A percentile compares a stretch with the other conserved stretches of the same genome.
phyloP scores from a whole-genome alignment of 1,140 invertebrate genomes.

The Drosophila aff. region DNA sequence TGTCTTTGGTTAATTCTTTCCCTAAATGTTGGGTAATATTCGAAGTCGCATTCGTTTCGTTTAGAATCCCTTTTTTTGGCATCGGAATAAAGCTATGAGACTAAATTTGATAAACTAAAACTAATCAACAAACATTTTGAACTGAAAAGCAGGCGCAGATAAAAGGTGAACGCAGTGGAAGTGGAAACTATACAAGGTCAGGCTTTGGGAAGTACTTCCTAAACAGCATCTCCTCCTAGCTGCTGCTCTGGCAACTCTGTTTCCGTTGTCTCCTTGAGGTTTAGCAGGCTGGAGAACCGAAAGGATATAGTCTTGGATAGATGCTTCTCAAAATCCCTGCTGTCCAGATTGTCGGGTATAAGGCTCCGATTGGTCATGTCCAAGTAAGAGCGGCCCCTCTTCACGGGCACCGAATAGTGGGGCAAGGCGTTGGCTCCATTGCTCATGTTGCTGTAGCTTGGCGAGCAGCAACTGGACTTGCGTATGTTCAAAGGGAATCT shows the following conservation, averaged over 20 bases:
- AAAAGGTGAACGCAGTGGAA: not conserved
- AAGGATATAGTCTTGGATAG: conserved; percentile 83
- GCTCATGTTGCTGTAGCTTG: conserved; percentile 75
- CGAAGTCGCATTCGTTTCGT: conserved; percentile 44
- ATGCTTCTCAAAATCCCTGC: conserved; percentile 81
- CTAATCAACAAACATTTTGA: conserved; percentile 82
- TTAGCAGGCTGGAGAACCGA: conserved; percentile 81
- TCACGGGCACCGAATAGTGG: conserved; percentile 78
- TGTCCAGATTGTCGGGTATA: conserved; percentile 80
- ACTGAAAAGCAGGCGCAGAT: conserved; percentile 66
- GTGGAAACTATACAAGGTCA: conserved; percentile 20
- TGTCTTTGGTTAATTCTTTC: conserved; percentile 24
- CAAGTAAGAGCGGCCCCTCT: conserved; percentile 76
- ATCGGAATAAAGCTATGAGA: conserved; percentile 60
- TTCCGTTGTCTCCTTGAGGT: conserved; percentile 74
- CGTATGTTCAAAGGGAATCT: conserved; percentile 79
- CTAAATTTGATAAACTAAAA: conserved; percentile 62
- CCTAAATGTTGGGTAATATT: conserved; percentile 61
- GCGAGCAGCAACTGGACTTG: conserved; percentile 66
- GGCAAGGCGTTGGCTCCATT: conserved; percentile 42
- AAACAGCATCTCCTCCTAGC: conserved; percentile 60
- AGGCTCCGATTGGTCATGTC: conserved; percentile 83
- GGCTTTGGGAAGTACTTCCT: not conserved
- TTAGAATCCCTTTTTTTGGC: conserved; percentile 47
- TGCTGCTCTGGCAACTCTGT: not conserved